phyloP scores from a whole-genome alignment of 2,113 vertebrate genomes.

The Dasyurus viverrinus region DNA sequence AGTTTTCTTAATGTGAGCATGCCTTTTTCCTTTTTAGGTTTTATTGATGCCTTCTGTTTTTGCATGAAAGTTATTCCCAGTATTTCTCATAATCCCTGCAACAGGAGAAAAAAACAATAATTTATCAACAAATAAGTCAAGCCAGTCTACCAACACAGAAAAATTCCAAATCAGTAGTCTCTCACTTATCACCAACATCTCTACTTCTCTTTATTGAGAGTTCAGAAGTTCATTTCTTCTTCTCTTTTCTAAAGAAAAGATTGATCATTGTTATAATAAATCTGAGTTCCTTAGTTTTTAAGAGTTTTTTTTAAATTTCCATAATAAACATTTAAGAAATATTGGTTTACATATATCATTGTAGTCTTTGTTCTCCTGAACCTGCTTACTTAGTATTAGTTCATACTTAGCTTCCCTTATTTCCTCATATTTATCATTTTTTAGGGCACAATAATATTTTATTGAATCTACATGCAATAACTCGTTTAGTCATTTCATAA shows the following conservation, averaged over 20 bases:
- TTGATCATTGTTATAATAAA: not conserved
- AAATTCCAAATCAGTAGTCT: not conserved
- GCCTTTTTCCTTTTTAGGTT: not conserved
- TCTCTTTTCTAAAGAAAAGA: not conserved
- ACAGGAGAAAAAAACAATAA: not conserved
- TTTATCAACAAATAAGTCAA: not conserved
- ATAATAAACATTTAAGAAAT: not conserved
- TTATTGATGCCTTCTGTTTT: not conserved
- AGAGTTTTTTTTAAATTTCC: not conserved
- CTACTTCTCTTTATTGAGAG: not conserved
- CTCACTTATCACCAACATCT: no score
- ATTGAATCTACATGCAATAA: not conserved
- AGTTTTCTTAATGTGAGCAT: not conserved
- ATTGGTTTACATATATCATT: not conserved
- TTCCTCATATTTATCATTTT: not conserved
- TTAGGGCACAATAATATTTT: not conserved
- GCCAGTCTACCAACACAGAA: not conserved
- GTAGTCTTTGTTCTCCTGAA: not conserved
- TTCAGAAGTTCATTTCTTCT: not conserved
- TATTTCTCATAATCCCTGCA: not conserved
- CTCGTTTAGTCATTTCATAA: not conserved
- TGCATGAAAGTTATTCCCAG: not conserved
- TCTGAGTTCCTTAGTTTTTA: not conserved
- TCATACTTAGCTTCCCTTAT: not conserved
- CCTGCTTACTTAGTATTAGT: not conserved